Percentiles rank a stretch among this genome's conserved stretches.
Conservation (phyloP, 2,797 vertebrate species). For the Enteromius anoplus region DNA sequence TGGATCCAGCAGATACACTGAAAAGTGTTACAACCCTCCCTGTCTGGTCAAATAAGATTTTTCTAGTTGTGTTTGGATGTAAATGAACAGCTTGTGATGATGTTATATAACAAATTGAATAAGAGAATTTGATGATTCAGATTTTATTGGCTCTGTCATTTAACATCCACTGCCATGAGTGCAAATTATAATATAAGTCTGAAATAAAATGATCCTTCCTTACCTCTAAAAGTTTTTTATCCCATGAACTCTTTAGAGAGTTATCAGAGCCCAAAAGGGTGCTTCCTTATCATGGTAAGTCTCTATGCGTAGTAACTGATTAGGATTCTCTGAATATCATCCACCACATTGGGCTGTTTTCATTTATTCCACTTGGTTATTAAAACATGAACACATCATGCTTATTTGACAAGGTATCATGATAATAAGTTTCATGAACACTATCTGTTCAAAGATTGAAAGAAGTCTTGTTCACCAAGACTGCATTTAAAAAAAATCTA, state of each 20-base stretch:
- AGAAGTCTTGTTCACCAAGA: background rate
- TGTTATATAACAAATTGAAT: conserved; percentile 23
- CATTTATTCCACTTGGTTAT: background rate
- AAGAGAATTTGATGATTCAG: conserved; percentile 16
- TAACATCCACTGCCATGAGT: background rate
- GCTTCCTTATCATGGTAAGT: background rate
- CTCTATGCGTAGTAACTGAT: background rate
- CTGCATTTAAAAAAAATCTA: background rate
- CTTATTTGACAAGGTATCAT: background rate
- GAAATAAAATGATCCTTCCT: background rate
- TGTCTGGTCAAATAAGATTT: conserved; percentile 18
- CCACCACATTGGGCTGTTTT: background rate
- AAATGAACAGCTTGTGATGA: conserved; percentile 24
- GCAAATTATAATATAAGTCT: background rate
- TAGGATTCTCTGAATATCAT: background rate
- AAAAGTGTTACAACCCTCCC: conserved; percentile 22
- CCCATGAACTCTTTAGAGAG: background rate
- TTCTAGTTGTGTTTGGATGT: conserved; percentile 13
- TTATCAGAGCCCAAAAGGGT: background rate
- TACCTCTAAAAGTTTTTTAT: background rate
- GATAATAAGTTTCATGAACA: background rate
- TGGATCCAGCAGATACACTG: conserved; percentile 6
- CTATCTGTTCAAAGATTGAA: background rate
- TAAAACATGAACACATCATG: background rate
- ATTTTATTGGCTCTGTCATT: background rate